These are phyloP conservation scores for Aphaenogaster rudis DNA, from an alignment of 1,140 invertebrate genomes.

Conservation along the genomic window DNA sequence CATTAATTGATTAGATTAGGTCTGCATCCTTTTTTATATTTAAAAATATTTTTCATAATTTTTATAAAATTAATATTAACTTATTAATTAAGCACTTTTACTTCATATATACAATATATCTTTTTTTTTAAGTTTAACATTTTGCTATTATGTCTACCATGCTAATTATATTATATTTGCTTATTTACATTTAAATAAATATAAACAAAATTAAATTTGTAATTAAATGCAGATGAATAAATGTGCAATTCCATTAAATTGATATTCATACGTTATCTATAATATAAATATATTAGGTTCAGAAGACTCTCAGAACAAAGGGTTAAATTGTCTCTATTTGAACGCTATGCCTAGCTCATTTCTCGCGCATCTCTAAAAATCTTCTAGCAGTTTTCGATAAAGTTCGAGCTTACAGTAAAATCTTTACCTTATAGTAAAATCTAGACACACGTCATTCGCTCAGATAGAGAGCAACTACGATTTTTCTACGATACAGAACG, in stretches of 20 bases:
- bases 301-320: not conserved
- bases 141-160: not conserved
- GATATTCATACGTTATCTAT: not conserved
- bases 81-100: conserved; percentile 2
- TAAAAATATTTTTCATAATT: not conserved
- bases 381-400: conserved; percentile 21
- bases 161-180: not conserved
- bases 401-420: conserved; percentile 31
- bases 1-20: not conserved
- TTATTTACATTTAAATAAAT: not conserved
- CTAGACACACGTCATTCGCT: conserved; percentile 29
- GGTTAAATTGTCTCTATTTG: not conserved
- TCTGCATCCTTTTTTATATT: not conserved
- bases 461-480: conserved; percentile 24
- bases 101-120: not conserved
- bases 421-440: conserved; percentile 25
- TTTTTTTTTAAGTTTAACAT: not conserved
- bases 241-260: conserved; percentile 1
- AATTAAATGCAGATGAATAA: not conserved
- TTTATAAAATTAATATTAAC: not conserved
- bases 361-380: conserved; percentile 2
- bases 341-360: not conserved
- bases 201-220: conserved; percentile 7
- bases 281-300: too few relatives aligned
- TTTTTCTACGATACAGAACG: conserved; percentile 54